Conservation (phyloP, 1,140 invertebrate genomes). For the Drosophila pandora region DNA sequence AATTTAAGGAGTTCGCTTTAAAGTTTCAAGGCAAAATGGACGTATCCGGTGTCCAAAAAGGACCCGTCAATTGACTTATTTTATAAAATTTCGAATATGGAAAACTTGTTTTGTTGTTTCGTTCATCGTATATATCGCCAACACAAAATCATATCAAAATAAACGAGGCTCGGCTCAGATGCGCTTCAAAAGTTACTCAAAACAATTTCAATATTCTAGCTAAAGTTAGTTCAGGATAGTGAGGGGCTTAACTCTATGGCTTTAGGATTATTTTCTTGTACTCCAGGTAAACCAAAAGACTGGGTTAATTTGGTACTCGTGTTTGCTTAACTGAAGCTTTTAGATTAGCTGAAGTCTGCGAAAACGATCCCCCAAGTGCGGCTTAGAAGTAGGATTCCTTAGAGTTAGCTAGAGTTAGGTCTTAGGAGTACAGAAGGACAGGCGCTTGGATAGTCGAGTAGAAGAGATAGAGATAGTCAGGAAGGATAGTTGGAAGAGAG, state of each 20-base stretch:
- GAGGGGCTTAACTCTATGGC: constrained; percentile 45
- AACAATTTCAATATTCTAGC: constrained; percentile 81
- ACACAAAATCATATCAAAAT: constrained; percentile 50
- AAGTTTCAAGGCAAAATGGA: constrained; percentile 40
- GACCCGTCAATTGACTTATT: constrained; percentile 46
- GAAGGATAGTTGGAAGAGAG: constrained; percentile 65
- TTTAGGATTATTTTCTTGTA: neutral
- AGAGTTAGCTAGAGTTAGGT: constrained; percentile 26
- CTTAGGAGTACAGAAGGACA: constrained; percentile 56
- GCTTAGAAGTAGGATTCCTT: constrained; percentile 54
- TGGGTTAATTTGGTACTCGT: neutral
- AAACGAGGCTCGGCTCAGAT: constrained; percentile 20
- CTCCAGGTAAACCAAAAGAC: constrained; percentile 13
- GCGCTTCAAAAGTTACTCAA: constrained; percentile 50
- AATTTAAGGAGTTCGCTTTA: constrained; percentile 37
- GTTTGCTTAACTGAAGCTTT: constrained; percentile 2
- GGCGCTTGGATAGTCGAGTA: constrained; percentile 62
- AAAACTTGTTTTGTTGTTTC: constrained; percentile 78
- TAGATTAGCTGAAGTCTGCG: neutral
- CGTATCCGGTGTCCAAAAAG: constrained; percentile 55
- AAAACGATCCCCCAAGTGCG: constrained; percentile 22
- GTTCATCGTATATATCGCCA: constrained; percentile 35
- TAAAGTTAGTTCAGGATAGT: constrained; percentile 67
- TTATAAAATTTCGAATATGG: constrained; percentile 60
- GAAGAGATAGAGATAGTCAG: constrained; percentile 45